These are phyloP conservation scores for Tetragonula carbonaria DNA, from an alignment of 2,888 invertebrate species.

Conservation along the genomic window DNA sequence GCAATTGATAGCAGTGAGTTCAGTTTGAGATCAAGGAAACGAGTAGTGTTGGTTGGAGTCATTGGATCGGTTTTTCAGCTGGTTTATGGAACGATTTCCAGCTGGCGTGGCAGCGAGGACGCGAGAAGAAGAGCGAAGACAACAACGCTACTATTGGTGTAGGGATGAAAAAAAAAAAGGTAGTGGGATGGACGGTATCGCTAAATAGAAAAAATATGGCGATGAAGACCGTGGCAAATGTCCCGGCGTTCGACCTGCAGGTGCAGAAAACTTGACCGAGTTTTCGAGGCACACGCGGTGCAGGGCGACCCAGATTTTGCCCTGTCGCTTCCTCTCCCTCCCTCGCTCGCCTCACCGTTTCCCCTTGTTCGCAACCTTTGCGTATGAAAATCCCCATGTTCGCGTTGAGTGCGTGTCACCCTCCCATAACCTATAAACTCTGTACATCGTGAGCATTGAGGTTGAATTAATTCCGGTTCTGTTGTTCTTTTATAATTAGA, in stretches of 20 bases:
- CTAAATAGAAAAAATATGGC: conserved; percentile 57
- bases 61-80: conserved; percentile 11
- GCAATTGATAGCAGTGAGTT: background rate
- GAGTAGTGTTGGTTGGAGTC: background rate
- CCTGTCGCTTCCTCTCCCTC: conserved; percentile 65
- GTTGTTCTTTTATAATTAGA: background rate
- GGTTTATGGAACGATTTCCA: conserved; percentile 35
- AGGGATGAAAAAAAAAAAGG: background rate
- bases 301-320: conserved; percentile 81
- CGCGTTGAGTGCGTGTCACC: conserved; percentile 29
- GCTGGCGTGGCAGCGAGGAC: conserved; percentile 30
- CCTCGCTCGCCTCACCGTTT: conserved; percentile 12
- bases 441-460: conserved; percentile 18
- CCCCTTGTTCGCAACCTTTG: conserved; percentile 48
- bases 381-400: conserved; percentile 50
- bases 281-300: conserved; percentile 79
- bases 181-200: conserved; percentile 38
- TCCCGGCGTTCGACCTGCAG: conserved; percentile 78
- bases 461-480: conserved; percentile 32
- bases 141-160: conserved; percentile 8
- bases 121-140: conserved; percentile 31
- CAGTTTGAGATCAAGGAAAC: background rate
- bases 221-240: conserved; percentile 52
- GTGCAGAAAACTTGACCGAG: conserved; percentile 84
- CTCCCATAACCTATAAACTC: conserved; percentile 50